Evolutionary conservation across 1,140 invertebrate genomes (phyloP), one percentile per base, ranked within the genome.

Genomic region (Solenopsis fugax): DNA sequence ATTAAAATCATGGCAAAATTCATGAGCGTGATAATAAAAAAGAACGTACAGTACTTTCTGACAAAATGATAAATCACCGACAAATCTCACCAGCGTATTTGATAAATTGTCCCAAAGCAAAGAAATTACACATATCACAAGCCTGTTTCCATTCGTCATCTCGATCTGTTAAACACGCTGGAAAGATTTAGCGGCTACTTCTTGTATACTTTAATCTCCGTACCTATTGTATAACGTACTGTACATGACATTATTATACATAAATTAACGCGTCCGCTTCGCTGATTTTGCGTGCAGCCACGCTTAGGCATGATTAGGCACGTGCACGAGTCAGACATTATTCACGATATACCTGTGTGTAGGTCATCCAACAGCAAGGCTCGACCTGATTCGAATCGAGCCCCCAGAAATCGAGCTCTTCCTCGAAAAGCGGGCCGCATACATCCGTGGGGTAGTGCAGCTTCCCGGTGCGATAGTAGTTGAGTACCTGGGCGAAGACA

Each of bases 281-380:
- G 50, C 21, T 64, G 62, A 67, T 50, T 50, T 67, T 64, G 60
- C 18, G 48, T 81, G 48, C 62, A 45, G 54, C 29, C 58, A 54
- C 71, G 60, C 58, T 85, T 58, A 73, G 21, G 37, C 54, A 16
- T 75, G 54, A 76, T 77, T 24, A 82, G 18, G 41, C 67, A 45
- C 60, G 52, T 73, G 34, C 54, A 75, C 16, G 29, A 29, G 21
- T 69, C 64, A 24, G n/a, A 81, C 62, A 37, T 69, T 69, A 24
- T 41, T 71, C 34, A 69, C 34, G 34, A 60, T 88, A 87, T 95
- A 99, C 98, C 97, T 98, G 98, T 12, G 98, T 99, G 94, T 99
- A 99, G 2, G 99, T 99, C 99, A 99, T 99, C 99, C 99, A 99
- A 95, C 99, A 99, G 95, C 99, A 99, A 0, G 99, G 99, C 95